Percentiles rank a stretch among this genome's conserved stretches.
Evolutionary conservation across 2,113 vertebrate genomes (phyloP).

Genomic region (Ctenodactylus gundi): DNA sequence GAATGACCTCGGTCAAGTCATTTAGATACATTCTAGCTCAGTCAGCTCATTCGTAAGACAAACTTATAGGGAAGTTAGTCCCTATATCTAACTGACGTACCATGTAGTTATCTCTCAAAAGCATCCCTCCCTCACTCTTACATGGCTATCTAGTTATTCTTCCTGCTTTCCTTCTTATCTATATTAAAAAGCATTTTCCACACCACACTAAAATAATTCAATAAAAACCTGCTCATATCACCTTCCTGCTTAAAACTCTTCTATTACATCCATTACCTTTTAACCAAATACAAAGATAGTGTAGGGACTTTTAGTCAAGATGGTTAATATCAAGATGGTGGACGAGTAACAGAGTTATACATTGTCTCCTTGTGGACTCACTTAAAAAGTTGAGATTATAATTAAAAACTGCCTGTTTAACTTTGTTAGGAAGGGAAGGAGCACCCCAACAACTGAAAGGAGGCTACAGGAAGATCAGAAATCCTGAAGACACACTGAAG

Average conservation of each 20-base stretch:
- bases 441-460: no score
- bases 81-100: neutral
- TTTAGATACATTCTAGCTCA: slow-evolving; percentile 18
- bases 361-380: no score
- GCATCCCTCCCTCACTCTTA: neutral
- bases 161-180: slow-evolving; percentile 9
- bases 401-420: no score
- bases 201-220: neutral
- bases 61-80: no score
- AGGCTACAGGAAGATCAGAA: no score
- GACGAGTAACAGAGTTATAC: no score
- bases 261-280: neutral
- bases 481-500: no score
- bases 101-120: neutral
- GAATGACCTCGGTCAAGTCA: slow-evolving; percentile 31
- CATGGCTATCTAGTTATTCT: neutral
- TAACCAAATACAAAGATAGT: neutral
- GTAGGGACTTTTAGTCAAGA: neutral
- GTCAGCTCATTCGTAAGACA: slow-evolving; percentile 25
- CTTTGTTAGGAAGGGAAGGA: no score
- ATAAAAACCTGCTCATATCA: neutral
- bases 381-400: no score
- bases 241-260: slow-evolving; percentile 31
- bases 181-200: slow-evolving; percentile 1
- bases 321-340: no score